A percentile compares a stretch with the other conserved stretches of the same genome.
Conservation (phyloP, 1,140 invertebrate species). For the Drosophila teissieri region DNA sequence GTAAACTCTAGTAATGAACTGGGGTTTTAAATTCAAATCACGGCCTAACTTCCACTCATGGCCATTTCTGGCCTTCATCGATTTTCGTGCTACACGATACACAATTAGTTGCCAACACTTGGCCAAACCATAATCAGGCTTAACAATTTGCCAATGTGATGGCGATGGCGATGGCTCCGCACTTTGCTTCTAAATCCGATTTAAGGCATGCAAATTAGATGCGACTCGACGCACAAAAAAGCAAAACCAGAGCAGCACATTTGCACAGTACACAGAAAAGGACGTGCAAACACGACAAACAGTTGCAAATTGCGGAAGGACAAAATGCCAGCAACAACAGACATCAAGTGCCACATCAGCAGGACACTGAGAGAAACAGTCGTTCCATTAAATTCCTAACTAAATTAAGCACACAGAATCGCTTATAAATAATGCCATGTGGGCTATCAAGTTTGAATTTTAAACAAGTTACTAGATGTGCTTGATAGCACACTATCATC, state of each 20-base stretch:
- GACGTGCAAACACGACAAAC: slow-evolving; percentile 79
- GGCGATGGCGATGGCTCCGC: neutral
- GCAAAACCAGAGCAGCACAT: slow-evolving; percentile 48
- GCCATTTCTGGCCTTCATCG: slow-evolving; percentile 35
- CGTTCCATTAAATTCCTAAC: neutral
- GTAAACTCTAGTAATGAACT: neutral
- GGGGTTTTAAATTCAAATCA: slow-evolving; percentile 1
- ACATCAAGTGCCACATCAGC: slow-evolving; percentile 18
- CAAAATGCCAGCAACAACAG: slow-evolving; percentile 46
- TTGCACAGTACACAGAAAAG: slow-evolving; percentile 78
- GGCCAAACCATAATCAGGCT: neutral
- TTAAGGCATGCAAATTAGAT: slow-evolving; percentile 42
- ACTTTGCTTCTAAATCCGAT: slow-evolving; percentile 36
- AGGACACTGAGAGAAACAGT: slow-evolving; percentile 1
- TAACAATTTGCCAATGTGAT: neutral
- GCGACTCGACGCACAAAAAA: slow-evolving; percentile 14
- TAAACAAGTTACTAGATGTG: no score
- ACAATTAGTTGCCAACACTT: slow-evolving; percentile 27
- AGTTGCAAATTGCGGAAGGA: slow-evolving; percentile 74
- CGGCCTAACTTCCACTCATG: slow-evolving; percentile 5
- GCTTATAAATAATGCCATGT: no score
- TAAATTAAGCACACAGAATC: no score
- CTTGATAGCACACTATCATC: no score
- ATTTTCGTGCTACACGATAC: slow-evolving; percentile 27
- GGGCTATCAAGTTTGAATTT: no score